Evolutionary conservation across 2,888 invertebrate species (phyloP), one percentile per base, ranked within the genome.

Genomic region (Erebia aethiops): DNA sequence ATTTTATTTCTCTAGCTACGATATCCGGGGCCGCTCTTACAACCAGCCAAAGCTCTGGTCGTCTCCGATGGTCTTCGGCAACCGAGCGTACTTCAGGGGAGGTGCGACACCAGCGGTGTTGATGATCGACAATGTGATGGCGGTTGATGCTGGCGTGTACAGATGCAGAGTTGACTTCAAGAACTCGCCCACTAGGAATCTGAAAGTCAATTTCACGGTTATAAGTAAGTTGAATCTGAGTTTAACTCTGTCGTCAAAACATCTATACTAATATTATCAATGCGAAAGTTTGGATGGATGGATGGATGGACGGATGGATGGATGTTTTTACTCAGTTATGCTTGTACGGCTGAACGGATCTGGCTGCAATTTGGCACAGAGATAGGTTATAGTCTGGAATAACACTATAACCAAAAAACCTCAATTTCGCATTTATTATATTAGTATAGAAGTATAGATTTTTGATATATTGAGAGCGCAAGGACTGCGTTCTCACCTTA

Each of bases 101-200:
- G 95, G 95, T 66, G 96, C 96, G 63, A 95, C 95, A 46, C 97
- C 97, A 49, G 97, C 97, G 9, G 96, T 96, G 77, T 94, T 98
- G 77, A 95, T 95, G 84, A 94, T 98, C 71, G 96, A 97, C 88
- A 95, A 95, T 82, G 96, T 97, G 71, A 94, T 95, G 74, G 96
- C 96, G 76, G 94, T 94, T 69, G 98, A 98, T 84, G 97, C 96
- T 11, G 98, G 98, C 58, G 94, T 97, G 64, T 98, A 98, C 90
- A 94, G 97, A 77, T 98, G 98, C 89, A 94, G 98, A 75, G 98
- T 98, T 58, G 98, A 98, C 93, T 98, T 98, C 93, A 97, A 96
- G 86, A 96, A 97, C 85, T 97, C 97, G 18, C 98, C 98, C 2
- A 98, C 98, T 41, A 95, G 97, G 79, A 98, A 98, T 89, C 95